A percentile compares a stretch with the other conserved stretches of the same genome.
Conservation (phyloP, 2,888 invertebrate species). For the Mesodorylaimus sp. region DNA sequence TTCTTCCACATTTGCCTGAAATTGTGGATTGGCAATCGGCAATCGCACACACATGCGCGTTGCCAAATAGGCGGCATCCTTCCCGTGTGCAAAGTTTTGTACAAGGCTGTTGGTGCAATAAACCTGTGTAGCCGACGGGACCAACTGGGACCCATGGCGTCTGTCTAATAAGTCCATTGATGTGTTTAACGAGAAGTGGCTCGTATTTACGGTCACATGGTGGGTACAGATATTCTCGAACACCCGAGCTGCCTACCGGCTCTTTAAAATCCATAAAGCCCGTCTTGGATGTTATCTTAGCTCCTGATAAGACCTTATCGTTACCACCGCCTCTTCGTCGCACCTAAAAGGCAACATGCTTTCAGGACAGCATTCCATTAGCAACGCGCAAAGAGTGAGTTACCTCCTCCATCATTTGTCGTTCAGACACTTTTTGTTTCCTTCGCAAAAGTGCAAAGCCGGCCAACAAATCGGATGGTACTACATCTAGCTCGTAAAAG, state of each 20-base stretch:
- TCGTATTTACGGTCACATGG: background rate
- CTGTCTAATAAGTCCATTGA: too few species aligned
- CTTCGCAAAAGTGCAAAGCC: constrained; percentile 58
- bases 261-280: constrained; percentile 60
- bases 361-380: constrained; percentile 8
- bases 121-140: too few species aligned
- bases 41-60: too few species aligned
- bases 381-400: too few species aligned
- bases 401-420: constrained; percentile 1
- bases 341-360: constrained; percentile 36
- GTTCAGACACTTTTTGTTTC: constrained; percentile 53
- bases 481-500: constrained; percentile 67
- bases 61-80: too few species aligned
- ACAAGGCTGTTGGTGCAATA: too few species aligned
- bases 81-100: too few species aligned
- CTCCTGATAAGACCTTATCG: constrained; percentile 65
- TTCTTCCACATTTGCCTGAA: too few species aligned
- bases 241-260: constrained; percentile 32
- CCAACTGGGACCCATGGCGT: too few species aligned
- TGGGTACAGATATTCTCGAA: background rate
- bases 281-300: constrained; percentile 58
- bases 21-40: too few species aligned
- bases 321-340: constrained; percentile 65
- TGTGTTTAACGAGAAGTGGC: background rate
- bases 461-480: constrained; percentile 66